phyloP scores from a whole-genome alignment of 2,888 invertebrate genomes.

The Steinernema scapterisci region DNA sequence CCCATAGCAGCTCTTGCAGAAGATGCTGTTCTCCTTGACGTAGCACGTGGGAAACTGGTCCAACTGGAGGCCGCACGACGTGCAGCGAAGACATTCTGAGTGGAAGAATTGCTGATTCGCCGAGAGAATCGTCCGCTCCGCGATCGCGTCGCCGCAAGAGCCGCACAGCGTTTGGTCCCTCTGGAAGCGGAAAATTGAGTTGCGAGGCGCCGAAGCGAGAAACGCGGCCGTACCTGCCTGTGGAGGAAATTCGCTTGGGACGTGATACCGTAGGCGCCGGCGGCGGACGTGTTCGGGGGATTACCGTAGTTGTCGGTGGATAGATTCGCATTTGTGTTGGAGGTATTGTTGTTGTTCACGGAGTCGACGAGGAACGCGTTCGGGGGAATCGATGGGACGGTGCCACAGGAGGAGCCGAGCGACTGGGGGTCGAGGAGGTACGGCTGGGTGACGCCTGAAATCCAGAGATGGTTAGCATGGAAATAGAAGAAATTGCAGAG shows the following conservation, averaged over 20 bases:
- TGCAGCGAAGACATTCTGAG: constrained; percentile 45
- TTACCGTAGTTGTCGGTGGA: constrained; percentile 21
- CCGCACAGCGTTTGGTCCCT: constrained; percentile 38
- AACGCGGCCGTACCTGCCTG: constrained; percentile 2
- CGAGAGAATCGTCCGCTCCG: constrained; percentile 37
- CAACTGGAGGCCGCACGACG: constrained; percentile 38
- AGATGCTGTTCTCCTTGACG: constrained; percentile 47
- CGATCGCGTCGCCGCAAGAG: constrained; percentile 35
- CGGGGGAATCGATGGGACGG: background rate
- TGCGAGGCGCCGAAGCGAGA: no score
- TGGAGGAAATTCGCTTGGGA: background rate
- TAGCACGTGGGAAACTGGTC: constrained; percentile 50
- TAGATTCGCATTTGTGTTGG: background rate
- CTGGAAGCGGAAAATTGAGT: constrained; percentile 36
- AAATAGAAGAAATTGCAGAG: no score
- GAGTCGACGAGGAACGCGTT: background rate
- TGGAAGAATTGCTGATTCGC: constrained; percentile 45
- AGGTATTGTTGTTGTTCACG: constrained; percentile 23
- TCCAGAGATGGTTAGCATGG: background rate
- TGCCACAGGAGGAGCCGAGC: constrained; percentile 5
- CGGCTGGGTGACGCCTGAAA: constrained; percentile 14
- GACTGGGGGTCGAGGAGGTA: constrained; percentile 27
- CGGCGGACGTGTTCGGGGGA: background rate
- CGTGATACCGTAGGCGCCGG: background rate
- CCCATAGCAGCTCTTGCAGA: constrained; percentile 59